phyloP scores from a whole-genome alignment of 2,113 vertebrate species.

The Parus major region DNA sequence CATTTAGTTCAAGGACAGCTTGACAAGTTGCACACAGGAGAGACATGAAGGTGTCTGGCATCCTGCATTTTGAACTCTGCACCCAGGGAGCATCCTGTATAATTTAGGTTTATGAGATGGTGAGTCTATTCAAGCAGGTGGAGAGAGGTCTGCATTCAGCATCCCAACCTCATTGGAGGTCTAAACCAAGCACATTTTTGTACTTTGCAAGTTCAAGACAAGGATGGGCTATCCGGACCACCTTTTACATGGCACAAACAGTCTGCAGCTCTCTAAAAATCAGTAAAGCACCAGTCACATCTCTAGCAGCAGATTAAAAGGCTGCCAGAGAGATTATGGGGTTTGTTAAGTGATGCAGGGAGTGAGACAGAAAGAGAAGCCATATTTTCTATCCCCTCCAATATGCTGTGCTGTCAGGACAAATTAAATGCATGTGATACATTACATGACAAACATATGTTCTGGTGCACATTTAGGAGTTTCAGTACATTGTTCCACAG shows the following conservation, averaged over 20 bases:
- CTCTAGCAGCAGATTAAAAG: not conserved
- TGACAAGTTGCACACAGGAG: not conserved
- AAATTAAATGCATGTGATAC: not conserved
- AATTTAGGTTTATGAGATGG: not conserved
- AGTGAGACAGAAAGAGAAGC: not conserved
- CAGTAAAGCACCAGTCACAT: not conserved
- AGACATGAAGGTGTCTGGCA: not conserved
- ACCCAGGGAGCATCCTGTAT: fast-evolving
- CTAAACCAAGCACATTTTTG: not conserved
- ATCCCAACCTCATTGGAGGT: fast-evolving
- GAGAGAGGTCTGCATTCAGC: not conserved
- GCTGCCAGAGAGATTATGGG: not conserved
- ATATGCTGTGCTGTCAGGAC: not conserved
- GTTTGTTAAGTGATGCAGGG: not conserved
- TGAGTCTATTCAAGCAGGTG: not conserved
- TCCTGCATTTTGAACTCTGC: not conserved
- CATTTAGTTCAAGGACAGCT: not conserved
- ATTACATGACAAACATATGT: not conserved
- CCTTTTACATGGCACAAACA: not conserved
- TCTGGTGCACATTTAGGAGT: not conserved
- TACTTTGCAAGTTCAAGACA: not conserved
- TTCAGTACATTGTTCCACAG: not conserved
- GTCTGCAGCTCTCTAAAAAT: not conserved
- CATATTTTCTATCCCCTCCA: not conserved
- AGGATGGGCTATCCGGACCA: not conserved